Conservation (phyloP, 2,888 invertebrate genomes). For the Metallyticus violacea region DNA sequence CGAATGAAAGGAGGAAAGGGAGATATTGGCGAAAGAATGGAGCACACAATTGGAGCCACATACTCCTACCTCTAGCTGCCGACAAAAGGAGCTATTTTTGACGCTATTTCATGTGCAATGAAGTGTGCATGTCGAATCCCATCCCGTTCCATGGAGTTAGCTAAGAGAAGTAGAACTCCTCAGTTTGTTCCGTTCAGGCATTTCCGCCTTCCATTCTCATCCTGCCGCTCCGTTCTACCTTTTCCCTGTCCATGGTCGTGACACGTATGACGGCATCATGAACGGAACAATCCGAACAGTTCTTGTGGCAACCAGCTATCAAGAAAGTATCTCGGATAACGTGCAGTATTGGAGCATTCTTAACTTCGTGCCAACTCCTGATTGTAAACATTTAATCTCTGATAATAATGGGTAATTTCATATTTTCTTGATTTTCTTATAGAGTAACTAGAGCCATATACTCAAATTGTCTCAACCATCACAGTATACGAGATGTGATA, state of each 20-base stretch:
- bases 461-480: too few species aligned
- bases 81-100: slow-evolving; percentile 30
- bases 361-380: too few species aligned
- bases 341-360: too few species aligned
- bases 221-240: too few species aligned
- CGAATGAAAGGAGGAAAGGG: not conserved
- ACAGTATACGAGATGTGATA: too few species aligned
- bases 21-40: slow-evolving; percentile 6
- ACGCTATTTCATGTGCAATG: slow-evolving; percentile 30
- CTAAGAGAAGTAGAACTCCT: not conserved
- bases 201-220: not conserved
- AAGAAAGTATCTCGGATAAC: too few species aligned
- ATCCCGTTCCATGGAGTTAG: not conserved
- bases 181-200: not conserved
- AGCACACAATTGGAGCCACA: slow-evolving; percentile 28
- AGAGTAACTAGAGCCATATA: too few species aligned
- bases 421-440: too few species aligned
- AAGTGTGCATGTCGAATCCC: slow-evolving; percentile 24
- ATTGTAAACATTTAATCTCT: too few species aligned
- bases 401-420: too few species aligned
- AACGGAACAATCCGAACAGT: not conserved
- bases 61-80: slow-evolving; percentile 12
- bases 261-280: not conserved
- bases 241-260: too few species aligned
- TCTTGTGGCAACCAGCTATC: not conserved